Evolutionary conservation across 64 coral and sea anemone species (phyloP).

Genomic region (Astreopora myriophthalma): DNA sequence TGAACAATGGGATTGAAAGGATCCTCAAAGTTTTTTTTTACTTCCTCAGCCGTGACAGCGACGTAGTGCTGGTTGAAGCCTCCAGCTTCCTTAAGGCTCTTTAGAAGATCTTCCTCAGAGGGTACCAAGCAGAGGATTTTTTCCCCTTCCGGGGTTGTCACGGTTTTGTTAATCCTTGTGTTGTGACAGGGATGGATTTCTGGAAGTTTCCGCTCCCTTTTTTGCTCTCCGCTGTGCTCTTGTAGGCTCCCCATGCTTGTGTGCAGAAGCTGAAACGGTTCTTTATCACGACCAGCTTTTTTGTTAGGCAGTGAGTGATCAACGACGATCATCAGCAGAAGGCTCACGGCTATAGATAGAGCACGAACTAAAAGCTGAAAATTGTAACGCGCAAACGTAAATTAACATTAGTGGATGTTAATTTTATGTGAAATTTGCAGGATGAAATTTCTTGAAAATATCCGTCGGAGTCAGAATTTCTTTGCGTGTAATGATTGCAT

Average conservation of each 20-base stretch:
- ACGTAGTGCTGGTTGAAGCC: constrained; percentile 60
- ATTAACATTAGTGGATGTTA: too few species aligned
- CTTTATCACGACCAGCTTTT: not conserved
- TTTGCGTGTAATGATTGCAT: too few species aligned
- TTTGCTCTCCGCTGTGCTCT: too few species aligned
- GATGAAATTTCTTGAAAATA: too few species aligned
- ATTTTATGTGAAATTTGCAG: too few species aligned
- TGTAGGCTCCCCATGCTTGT: too few species aligned
- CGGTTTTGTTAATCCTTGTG: not conserved
- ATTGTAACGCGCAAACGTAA: not conserved
- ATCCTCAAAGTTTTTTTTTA: constrained; percentile 10
- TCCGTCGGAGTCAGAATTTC: too few species aligned
- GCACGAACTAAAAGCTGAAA: not conserved
- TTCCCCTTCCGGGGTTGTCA: not conserved
- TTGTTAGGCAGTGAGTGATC: not conserved
- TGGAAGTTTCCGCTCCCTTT: not conserved
- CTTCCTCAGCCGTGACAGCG: constrained; percentile 31
- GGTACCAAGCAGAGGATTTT: constrained; percentile 57
- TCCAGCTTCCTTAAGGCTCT: constrained; percentile 17
- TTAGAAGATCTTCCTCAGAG: not conserved
- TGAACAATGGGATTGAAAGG: not conserved
- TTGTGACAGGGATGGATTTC: constrained; percentile 5
- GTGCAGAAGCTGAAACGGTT: too few species aligned
- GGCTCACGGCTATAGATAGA: not conserved
- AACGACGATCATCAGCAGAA: not conserved